Evolutionary conservation across 1,140 invertebrate genomes (phyloP).

Genomic region (Scaptomyza montana): DNA sequence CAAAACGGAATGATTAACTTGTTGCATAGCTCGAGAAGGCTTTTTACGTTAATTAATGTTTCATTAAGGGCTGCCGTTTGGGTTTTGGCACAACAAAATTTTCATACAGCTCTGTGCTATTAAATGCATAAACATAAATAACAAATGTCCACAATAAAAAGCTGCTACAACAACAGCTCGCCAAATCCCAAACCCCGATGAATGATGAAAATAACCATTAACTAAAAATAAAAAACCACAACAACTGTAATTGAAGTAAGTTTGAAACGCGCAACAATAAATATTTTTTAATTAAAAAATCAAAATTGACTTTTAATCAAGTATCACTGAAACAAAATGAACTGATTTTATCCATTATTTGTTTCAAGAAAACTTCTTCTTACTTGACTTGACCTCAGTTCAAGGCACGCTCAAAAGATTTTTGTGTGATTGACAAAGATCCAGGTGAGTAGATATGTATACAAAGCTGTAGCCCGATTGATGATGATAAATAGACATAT

Average conservation of each 20-base stretch:
- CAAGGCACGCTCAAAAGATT: no score
- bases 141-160: conserved; percentile 32
- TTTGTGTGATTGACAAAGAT: background rate
- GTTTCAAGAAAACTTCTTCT: background rate
- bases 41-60: conserved; percentile 44
- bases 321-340: background rate
- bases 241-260: conserved; percentile 66
- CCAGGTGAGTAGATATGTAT: background rate
- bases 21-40: conserved; percentile 21
- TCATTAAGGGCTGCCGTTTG: conserved; percentile 36
- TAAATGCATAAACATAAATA: conserved; percentile 27
- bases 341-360: no score
- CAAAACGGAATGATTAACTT: conserved; percentile 33
- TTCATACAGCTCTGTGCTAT: conserved; percentile 28
- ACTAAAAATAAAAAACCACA: conserved; percentile 27
- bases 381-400: background rate
- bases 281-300: conserved; percentile 72
- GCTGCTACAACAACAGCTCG: conserved; percentile 16
- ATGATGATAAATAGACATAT: conserved; percentile 25
- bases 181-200: conserved; percentile 7
- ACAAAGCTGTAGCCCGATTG: background rate
- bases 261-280: conserved; percentile 79
- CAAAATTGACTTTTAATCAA: conserved; percentile 32
- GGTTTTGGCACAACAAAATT: conserved; percentile 30
- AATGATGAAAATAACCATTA: conserved; percentile 32